phyloP scores from a whole-genome alignment of 2,113 vertebrate genomes.

The Oreocharis arfaki region DNA sequence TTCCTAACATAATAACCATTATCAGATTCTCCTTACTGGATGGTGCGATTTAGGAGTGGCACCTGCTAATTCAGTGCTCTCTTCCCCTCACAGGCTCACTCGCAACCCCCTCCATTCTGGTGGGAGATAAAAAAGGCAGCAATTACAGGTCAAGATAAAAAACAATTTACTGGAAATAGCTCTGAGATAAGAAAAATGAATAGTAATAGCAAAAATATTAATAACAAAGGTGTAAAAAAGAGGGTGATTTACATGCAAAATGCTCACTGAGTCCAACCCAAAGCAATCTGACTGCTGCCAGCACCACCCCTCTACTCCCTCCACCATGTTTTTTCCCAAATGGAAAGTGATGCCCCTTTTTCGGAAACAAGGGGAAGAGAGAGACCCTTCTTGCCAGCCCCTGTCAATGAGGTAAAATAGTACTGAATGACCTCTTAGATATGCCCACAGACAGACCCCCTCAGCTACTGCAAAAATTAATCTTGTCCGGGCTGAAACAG shows the following conservation, averaged over 20 bases:
- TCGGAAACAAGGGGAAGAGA: background rate
- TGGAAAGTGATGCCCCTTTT: rapidly evolving
- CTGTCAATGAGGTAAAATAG: too few species aligned
- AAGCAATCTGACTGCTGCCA: too few species aligned
- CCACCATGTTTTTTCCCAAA: background rate
- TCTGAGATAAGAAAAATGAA: background rate
- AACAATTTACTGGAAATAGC: background rate
- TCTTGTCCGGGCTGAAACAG: background rate
- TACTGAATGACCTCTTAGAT: background rate
- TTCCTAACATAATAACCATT: background rate
- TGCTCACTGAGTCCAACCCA: background rate
- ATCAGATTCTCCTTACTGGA: background rate
- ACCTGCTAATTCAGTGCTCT: background rate
- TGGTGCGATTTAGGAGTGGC: background rate
- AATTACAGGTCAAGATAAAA: background rate
- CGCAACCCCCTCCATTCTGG: background rate
- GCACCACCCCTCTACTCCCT: background rate
- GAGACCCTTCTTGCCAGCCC: background rate
- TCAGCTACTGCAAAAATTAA: background rate
- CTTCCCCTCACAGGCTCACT: background rate
- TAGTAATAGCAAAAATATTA: background rate
- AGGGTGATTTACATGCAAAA: background rate
- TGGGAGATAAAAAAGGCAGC: background rate
- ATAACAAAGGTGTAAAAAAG: background rate
- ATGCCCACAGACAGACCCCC: background rate